These are phyloP conservation scores for Cyanistes caeruleus DNA, from an alignment of 2,113 vertebrate species.

Conservation along the genomic window DNA sequence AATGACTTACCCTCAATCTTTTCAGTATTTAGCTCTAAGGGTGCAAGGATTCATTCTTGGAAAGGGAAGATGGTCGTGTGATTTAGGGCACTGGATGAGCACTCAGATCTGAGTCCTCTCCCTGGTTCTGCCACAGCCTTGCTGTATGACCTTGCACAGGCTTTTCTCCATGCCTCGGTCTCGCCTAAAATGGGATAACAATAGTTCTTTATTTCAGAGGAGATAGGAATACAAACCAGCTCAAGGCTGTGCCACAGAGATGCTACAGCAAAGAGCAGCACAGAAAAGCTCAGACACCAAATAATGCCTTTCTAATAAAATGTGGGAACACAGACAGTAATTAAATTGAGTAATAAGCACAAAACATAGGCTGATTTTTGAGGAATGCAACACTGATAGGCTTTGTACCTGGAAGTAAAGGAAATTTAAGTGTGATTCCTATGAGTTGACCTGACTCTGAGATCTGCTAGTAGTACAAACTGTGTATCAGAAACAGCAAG, in stretches of 20 bases:
- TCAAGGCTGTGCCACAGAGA: background rate
- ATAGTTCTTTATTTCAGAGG: constrained; percentile 68
- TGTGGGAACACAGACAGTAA: background rate
- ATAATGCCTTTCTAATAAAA: background rate
- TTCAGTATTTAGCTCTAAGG: constrained; percentile 59
- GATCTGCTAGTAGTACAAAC: background rate
- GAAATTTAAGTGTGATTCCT: background rate
- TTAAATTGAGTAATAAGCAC: background rate
- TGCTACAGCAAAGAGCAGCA: background rate
- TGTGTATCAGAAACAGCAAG: background rate
- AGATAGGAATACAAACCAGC: background rate
- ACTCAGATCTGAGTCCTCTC: constrained; percentile 65
- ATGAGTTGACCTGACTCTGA: background rate
- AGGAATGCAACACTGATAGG: background rate
- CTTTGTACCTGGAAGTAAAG: background rate
- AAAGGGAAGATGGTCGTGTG: constrained; percentile 63
- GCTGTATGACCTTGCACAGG: constrained; percentile 67
- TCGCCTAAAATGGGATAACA: constrained; percentile 66
- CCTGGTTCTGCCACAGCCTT: constrained; percentile 58
- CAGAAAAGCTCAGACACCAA: constrained; percentile 1
- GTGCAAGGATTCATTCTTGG: constrained; percentile 57
- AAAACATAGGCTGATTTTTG: background rate
- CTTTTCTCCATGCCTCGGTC: constrained; percentile 51
- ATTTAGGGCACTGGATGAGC: constrained; percentile 65
- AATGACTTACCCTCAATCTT: constrained; percentile 51